A percentile compares a stretch with the other conserved stretches of the same genome.
phyloP scores from a whole-genome alignment of 2,888 invertebrate species.

The Sinelater perroti region DNA sequence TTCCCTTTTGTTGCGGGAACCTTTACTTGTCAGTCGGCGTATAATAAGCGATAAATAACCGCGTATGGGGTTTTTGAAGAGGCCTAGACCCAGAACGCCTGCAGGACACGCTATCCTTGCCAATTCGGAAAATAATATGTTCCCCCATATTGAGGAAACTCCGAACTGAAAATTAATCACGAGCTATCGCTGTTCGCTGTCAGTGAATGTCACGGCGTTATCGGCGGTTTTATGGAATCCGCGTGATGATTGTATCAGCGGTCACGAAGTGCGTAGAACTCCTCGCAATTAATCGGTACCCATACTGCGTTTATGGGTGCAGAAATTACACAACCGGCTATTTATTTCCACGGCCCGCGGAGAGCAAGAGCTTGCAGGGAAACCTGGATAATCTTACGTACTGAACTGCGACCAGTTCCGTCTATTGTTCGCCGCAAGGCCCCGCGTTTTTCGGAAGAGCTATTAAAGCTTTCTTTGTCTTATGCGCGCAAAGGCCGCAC shows the following conservation, averaged over 20 bases:
- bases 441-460: slow-evolving; percentile 17
- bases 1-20: background rate
- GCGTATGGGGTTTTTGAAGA: background rate
- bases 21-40: background rate
- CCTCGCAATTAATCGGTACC: slow-evolving; percentile 32
- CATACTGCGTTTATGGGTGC: slow-evolving; percentile 33
- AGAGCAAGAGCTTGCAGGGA: slow-evolving; percentile 4
- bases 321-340: slow-evolving; percentile 25
- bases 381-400: slow-evolving; percentile 22
- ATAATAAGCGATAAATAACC: slow-evolving; percentile 4
- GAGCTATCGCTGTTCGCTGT: slow-evolving; percentile 29
- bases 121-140: slow-evolving; percentile 3
- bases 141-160: slow-evolving; percentile 19
- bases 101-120: background rate
- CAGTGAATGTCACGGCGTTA: slow-evolving; percentile 32
- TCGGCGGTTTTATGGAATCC: slow-evolving; percentile 40
- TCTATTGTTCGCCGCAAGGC: slow-evolving; percentile 12
- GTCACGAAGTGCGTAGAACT: slow-evolving; percentile 41
- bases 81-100: background rate
- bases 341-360: slow-evolving; percentile 16
- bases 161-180: slow-evolving; percentile 28
- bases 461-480: slow-evolving; percentile 16
- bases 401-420: slow-evolving; percentile 23
- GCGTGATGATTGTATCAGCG: slow-evolving; percentile 38
- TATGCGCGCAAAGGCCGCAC: background rate